phyloP scores from a whole-genome alignment of 2,113 vertebrate genomes.

The Protomyctophum bolini region DNA sequence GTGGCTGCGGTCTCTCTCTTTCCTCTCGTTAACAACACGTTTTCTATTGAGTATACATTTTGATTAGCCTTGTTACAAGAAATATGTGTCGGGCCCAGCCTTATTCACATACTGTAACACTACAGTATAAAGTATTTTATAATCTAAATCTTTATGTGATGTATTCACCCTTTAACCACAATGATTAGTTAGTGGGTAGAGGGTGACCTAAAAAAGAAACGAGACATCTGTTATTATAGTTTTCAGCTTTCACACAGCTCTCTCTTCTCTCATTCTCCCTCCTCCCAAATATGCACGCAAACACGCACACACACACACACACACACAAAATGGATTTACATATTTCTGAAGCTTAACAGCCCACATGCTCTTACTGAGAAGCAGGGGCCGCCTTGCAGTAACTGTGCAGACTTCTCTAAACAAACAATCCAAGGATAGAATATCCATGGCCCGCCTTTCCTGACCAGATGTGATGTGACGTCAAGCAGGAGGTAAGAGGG shows the following conservation, averaged over 20 bases:
- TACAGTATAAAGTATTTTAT: too few species aligned
- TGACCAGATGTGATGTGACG: constrained; percentile 64
- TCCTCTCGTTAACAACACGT: too few species aligned
- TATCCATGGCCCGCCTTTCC: constrained; percentile 62
- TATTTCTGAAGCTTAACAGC: constrained; percentile 41
- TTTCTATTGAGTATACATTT: too few species aligned
- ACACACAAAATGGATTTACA: constrained; percentile 56
- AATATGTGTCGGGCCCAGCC: too few species aligned
- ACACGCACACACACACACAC: constrained; percentile 28
- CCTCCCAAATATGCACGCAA: background rate
- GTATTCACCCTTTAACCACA: constrained; percentile 37
- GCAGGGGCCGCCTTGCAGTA: constrained; percentile 20
- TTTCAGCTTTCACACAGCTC: constrained; percentile 1
- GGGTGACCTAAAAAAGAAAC: constrained; percentile 19
- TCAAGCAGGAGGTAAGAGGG: constrained; percentile 47
- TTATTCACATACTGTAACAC: too few species aligned
- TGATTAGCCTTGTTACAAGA: too few species aligned
- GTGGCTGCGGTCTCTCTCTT: too few species aligned
- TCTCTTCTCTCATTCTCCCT: background rate
- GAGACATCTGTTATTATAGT: constrained; percentile 29
- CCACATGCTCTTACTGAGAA: constrained; percentile 14
- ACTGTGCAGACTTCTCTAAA: constrained; percentile 37
- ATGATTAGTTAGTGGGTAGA: constrained; percentile 37
- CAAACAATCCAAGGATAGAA: constrained; percentile 52
- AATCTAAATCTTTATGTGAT: constrained; percentile 36